Evolutionary conservation across 37 sponge, comb jelly and placozoan genomes (phyloP), one percentile per base, ranked within the genome.

Genomic region (Spongilla lacustris): DNA sequence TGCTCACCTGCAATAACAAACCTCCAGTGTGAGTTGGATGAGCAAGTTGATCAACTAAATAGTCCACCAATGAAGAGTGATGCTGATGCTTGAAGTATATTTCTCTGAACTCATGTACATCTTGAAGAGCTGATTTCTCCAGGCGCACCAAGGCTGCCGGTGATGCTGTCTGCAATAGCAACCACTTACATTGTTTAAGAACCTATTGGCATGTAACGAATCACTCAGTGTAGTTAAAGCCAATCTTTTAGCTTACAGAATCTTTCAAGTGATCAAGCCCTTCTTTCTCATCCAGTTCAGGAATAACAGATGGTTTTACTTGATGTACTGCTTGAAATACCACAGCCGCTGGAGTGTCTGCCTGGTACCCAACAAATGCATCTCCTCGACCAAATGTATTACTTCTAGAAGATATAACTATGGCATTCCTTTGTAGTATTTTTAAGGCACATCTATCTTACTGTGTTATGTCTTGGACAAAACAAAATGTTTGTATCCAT

Each of bases 271-370:
- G 48, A n/a, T 83, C 50, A 46, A 8, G 8, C 4, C 46, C 46
- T 69, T 89, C 74, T 13, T 77, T 36, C 26, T 86, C 86, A 22
- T 50, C 50, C 0, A 25, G n/a, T n/a, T n/a, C n/a, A n/a, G n/a
- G n/a, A n/a, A n/a, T n/a, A n/a, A n/a, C n/a, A n/a, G n/a, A n/a
- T n/a, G n/a, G n/a, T n/a, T n/a, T n/a, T n/a, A n/a, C n/a, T n/a
- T n/a, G n/a, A n/a, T n/a, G n/a, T n/a, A n/a, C n/a, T n/a, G 90
- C 97, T 50, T 94, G 95, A 29, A 97, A 90, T 32, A 98, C 93
- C 34, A 96, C 87, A 28, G 98, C 73, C 25, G 96, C 94, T 75
- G 96, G 82, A 11, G 95, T 92, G 41, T 98, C 96, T 14, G 83
- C 73, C 73, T 96, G 96, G 50, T 84, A 95, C 34, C 98, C 98